Base-by-base conservation (phyloP, 2,888 invertebrate species). In the Diplolepis rosae region DNA sequence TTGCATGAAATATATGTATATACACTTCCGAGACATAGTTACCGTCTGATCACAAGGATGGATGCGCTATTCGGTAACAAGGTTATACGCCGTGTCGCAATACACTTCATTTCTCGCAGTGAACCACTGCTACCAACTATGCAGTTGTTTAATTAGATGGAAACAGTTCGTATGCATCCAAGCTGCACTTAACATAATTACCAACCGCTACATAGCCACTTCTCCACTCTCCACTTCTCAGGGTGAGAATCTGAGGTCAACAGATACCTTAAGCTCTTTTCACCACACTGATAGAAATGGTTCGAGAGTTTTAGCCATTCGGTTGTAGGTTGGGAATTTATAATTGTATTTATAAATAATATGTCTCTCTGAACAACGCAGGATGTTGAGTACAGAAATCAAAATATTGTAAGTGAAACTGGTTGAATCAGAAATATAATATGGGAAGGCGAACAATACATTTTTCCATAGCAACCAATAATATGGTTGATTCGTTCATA, bases 171-270 rank as follows among this genome's bases (percentile, higher is more conserved):
- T 78, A 70, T 78, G 78, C 78, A 77, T 79, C 79, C 68, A 73
- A 77, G 79, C 78, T 77, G 80, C 83, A 84, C 85, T 87, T 85
- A 85, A 87, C 84, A 84, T 85, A 85, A 86, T 86, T 85, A 85
- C 78, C 48, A 39, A 61, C 39, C 61, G 35, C 39, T 61, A 73
- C 61, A 22, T n/a, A 66, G 76, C 68, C 27, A 75, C 61, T 61
- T 61, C 39, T 61, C 61, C 39, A 4, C 24, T 61, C 15, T 61
- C 4, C 24, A 24, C 9, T n/a, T 39, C 24, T 61, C 22, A 24
- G 27, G 24, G 39, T n/a, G 18, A 42, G 39, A 61, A 61, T 39
- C 24, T 7, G 39, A 18, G 15, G 1, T 61, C 24, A 13, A 61
- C 39, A 24, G n/a, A 39, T 42, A 11, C 24, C 15, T 61, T n/a